A percentile compares a stretch with the other conserved stretches of the same genome.
Conservation (phyloP, 2,797 vertebrate species). For the Coccyzus lansbergi region DNA sequence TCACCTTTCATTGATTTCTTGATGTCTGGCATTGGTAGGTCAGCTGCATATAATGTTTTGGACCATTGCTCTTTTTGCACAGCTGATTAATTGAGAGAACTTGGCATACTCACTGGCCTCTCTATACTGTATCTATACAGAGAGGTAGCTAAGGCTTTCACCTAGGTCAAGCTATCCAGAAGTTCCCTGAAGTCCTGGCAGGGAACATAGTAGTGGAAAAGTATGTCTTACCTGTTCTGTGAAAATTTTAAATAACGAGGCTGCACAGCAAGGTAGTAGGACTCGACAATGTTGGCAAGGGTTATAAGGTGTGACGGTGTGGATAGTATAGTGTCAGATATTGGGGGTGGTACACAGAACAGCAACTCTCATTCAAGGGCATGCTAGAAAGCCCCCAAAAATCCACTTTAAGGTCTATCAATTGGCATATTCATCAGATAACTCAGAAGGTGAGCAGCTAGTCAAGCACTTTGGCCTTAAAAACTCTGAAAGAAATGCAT, state of each 20-base stretch:
- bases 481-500: not conserved
- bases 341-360: not conserved
- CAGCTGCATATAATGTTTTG: not conserved
- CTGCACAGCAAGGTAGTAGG: not conserved
- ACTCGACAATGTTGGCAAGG: not conserved
- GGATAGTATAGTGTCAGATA: not conserved
- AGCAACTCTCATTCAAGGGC: not conserved
- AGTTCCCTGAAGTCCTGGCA: not conserved
- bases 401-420: not conserved
- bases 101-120: fast-evolving
- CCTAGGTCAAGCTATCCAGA: not conserved
- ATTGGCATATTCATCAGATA: not conserved
- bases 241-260: not conserved
- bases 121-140: not conserved
- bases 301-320: not conserved
- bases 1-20: not conserved
- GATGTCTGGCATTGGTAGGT: not conserved
- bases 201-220: not conserved
- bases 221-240: not conserved
- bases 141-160: not conserved
- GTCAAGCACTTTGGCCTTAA: not conserved
- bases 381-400: not conserved
- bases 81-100: not conserved
- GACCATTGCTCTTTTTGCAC: not conserved
- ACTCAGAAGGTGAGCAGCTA: not conserved